A percentile compares a stretch with the other conserved stretches of the same genome.
Conservation (phyloP, 2,113 vertebrate species). For the Ameiurus melas region DNA sequence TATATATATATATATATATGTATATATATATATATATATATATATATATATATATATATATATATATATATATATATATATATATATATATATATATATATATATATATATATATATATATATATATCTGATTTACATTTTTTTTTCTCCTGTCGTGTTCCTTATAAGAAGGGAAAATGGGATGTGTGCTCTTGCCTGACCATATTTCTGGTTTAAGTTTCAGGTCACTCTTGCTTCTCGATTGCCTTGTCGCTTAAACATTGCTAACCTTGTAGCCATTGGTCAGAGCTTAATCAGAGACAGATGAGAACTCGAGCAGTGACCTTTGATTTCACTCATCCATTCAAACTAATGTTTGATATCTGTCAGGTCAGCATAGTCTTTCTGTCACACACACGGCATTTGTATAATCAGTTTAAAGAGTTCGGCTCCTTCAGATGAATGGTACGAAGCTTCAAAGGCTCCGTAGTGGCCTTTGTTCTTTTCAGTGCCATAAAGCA, state of each 20-base stretch:
- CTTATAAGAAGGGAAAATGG: slow-evolving; percentile 25
- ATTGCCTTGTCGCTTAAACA: slow-evolving; percentile 76
- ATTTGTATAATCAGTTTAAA: slow-evolving; percentile 61
- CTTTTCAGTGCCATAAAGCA: slow-evolving; percentile 52
- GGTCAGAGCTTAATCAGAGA: slow-evolving; percentile 74
- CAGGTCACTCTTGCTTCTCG: slow-evolving; percentile 69
- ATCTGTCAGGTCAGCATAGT: slow-evolving; percentile 66
- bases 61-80: too few species aligned
- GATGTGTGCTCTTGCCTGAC: slow-evolving; percentile 54
- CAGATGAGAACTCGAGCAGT: slow-evolving; percentile 70
- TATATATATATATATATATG: too few species aligned
- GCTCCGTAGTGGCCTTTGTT: slow-evolving; percentile 50
- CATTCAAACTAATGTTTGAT: slow-evolving; percentile 69
- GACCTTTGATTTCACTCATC: slow-evolving; percentile 76
- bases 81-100: too few species aligned
- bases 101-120: too few species aligned
- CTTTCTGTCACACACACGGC: slow-evolving; percentile 54
- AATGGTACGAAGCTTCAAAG: slow-evolving; percentile 42
- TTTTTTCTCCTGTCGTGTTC: too few species aligned
- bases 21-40: too few species aligned
- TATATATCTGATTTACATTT: slow-evolving; percentile 9
- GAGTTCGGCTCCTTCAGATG: slow-evolving; percentile 49
- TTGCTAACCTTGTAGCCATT: slow-evolving; percentile 64
- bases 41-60: too few species aligned
- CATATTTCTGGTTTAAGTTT: slow-evolving; percentile 72